Conservation (phyloP, 1,140 invertebrate species). For the Lethrus apterus region DNA sequence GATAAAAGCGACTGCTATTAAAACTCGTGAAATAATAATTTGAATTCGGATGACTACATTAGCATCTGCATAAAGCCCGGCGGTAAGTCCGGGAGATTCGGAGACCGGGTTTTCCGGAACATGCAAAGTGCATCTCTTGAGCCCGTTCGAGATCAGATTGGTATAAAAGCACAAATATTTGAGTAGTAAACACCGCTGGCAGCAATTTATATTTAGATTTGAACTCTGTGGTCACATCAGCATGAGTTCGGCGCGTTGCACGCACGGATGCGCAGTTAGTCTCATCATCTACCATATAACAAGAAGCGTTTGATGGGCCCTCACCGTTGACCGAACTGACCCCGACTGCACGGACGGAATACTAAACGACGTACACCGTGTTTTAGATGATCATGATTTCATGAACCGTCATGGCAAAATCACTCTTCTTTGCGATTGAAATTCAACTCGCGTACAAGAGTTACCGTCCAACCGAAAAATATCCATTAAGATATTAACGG, state of each 20-base stretch:
- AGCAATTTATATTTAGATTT: slow-evolving; percentile 32
- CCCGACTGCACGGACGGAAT: slow-evolving; percentile 1
- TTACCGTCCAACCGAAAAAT: too few species aligned
- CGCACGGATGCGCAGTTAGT: slow-evolving; percentile 17
- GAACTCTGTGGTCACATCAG: slow-evolving; percentile 21
- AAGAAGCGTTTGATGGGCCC: slow-evolving; percentile 21
- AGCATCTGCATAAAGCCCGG: slow-evolving; percentile 17
- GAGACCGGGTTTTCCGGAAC: slow-evolving; percentile 17
- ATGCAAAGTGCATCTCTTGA: slow-evolving; percentile 28
- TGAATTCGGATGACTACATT: slow-evolving; percentile 16
- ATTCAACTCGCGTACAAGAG: too few species aligned
- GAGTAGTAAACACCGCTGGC: slow-evolving; percentile 24
- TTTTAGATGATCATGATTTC: slow-evolving; percentile 11
- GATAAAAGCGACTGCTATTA: slow-evolving; percentile 3
- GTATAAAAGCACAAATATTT: slow-evolving; percentile 33
- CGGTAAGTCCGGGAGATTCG: slow-evolving; percentile 12
- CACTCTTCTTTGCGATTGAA: too few species aligned
- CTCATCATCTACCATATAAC: slow-evolving; percentile 21
- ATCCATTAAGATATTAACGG: too few species aligned
- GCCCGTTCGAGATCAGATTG: slow-evolving; percentile 12
- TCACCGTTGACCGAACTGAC: slow-evolving; percentile 15
- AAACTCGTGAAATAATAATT: slow-evolving; percentile 14
- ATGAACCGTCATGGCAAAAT: too few species aligned
- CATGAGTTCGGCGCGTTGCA: slow-evolving; percentile 15
- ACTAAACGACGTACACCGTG: slow-evolving; percentile 3